These are phyloP conservation scores for Temnothorax rugatulus DNA, from an alignment of 2,888 invertebrate species.

Conservation along the genomic window DNA sequence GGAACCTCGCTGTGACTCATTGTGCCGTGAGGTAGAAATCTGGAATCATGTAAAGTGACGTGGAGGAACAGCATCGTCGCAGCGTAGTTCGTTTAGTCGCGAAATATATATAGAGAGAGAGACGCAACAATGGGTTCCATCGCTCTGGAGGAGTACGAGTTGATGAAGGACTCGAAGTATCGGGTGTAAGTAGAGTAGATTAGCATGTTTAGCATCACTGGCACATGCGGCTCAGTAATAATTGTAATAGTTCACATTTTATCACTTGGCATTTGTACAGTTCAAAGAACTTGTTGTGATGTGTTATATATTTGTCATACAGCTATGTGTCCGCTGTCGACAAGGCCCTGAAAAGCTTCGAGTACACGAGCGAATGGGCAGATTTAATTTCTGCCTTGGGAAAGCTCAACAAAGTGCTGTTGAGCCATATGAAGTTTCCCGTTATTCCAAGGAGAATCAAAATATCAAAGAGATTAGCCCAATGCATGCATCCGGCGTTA, in stretches of 20 bases:
- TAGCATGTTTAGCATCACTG: neutral
- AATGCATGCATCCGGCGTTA: constrained; percentile 97
- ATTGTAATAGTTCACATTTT: neutral
- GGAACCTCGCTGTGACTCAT: constrained; percentile 53
- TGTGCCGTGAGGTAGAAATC: constrained; percentile 31
- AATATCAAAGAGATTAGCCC: constrained; percentile 95
- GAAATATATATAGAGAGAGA: neutral
- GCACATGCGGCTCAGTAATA: no score
- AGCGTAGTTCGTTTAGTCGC: constrained; percentile 47
- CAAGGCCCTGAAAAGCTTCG: constrained; percentile 95
- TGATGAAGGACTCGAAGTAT: constrained; percentile 94
- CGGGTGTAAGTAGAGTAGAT: constrained; percentile 88
- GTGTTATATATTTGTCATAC: constrained; percentile 67
- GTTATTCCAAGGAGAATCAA: constrained; percentile 95
- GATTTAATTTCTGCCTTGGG: constrained; percentile 96
- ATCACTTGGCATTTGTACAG: neutral
- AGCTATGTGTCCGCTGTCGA: constrained; percentile 93
- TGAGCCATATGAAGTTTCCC: constrained; percentile 93
- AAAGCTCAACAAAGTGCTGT: constrained; percentile 95
- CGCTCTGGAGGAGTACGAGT: constrained; percentile 92
- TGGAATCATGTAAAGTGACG: constrained; percentile 62
- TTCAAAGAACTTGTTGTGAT: neutral
- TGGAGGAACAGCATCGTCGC: neutral
- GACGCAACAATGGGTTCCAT: constrained; percentile 86
- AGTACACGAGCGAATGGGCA: constrained; percentile 98